Conservation (phyloP, 2,797 vertebrate species). For the Oreochromis grahami region DNA sequence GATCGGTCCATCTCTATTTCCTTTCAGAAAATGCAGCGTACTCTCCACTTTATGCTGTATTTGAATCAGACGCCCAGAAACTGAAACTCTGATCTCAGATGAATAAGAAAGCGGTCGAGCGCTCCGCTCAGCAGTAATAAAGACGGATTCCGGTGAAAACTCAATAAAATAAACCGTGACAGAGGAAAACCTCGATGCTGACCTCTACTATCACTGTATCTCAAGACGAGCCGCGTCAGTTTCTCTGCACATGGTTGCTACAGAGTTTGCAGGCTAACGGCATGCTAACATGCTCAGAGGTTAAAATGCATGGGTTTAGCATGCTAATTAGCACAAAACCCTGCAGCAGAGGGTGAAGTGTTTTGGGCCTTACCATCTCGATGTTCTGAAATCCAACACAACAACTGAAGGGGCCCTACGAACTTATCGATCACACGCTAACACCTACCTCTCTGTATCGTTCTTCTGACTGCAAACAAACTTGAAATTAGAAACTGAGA, state of each 20-base stretch:
- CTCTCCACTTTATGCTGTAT: background rate
- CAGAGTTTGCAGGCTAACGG: background rate
- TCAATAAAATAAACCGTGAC: background rate
- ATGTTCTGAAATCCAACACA: background rate
- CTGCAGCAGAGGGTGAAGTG: background rate
- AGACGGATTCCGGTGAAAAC: background rate
- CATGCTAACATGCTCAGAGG: background rate
- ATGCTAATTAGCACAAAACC: background rate
- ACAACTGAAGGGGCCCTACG: background rate
- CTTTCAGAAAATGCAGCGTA: background rate
- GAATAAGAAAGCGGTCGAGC: background rate
- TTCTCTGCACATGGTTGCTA: background rate
- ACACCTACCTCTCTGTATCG: background rate
- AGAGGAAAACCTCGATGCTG: background rate
- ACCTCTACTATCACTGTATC: background rate
- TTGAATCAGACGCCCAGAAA: background rate
- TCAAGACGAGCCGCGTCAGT: background rate
- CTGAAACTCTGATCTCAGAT: background rate
- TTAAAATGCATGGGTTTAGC: background rate
- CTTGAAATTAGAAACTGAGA: background rate
- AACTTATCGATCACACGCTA: background rate
- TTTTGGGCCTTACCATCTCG: accelerated
- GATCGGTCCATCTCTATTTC: no score
- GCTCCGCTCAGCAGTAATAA: background rate
- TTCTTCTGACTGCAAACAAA: background rate